Conservation (phyloP, 1,140 invertebrate species). For the Tribolium madens region DNA sequence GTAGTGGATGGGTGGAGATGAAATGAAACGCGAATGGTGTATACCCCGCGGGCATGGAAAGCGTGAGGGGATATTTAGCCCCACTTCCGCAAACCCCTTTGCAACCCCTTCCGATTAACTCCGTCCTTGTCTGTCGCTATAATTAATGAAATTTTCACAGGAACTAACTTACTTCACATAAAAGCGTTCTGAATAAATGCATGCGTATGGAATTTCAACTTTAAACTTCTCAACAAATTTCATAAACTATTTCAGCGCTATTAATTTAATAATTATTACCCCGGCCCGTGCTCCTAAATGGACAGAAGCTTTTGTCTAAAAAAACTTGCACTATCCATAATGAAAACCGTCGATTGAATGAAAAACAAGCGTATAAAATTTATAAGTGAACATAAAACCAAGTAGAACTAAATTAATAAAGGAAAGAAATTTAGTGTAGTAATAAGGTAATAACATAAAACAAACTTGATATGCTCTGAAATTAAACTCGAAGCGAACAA, state of each 20-base stretch:
- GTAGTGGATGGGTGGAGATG: constrained; percentile 60
- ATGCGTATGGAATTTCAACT: constrained; percentile 46
- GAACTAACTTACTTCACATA: constrained; percentile 51
- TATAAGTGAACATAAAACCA: constrained; percentile 45
- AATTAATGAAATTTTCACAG: constrained; percentile 57
- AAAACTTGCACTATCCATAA: constrained; percentile 39
- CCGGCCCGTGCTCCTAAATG: background rate
- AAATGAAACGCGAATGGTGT: constrained; percentile 61
- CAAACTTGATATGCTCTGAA: constrained; percentile 46
- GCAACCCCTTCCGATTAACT: constrained; percentile 51
- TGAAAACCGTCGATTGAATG: constrained; percentile 32
- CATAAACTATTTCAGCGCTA: constrained; percentile 42
- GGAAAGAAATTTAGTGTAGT: constrained; percentile 46
- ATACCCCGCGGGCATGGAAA: constrained; percentile 53
- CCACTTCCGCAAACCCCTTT: constrained; percentile 47
- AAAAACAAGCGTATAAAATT: constrained; percentile 45
- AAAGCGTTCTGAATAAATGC: constrained; percentile 45
- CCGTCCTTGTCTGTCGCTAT: constrained; percentile 55
- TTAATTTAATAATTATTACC: constrained; percentile 44
- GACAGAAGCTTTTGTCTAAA: constrained; percentile 16
- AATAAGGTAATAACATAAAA: constrained; percentile 46
- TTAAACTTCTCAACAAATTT: constrained; percentile 40
- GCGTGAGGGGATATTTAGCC: constrained; percentile 43
- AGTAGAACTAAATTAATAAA: constrained; percentile 45
- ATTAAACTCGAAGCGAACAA: constrained; percentile 46